Evolutionary conservation across 1,140 invertebrate genomes (phyloP).

Genomic region (Drosophila hydei): DNA sequence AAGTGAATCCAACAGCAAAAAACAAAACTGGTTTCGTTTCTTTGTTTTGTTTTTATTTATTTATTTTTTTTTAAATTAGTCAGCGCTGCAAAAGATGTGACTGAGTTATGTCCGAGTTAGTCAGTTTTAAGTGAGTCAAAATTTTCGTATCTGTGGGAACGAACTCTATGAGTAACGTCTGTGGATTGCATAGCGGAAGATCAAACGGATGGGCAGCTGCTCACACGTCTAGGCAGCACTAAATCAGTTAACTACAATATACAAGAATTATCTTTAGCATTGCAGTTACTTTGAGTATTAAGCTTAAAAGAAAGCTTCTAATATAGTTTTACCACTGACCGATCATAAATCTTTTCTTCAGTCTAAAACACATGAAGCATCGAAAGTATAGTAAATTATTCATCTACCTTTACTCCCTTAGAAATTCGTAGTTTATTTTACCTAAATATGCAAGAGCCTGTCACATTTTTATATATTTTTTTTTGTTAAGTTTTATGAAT

Average conservation of each 20-base stretch:
- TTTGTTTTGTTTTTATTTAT: neutral
- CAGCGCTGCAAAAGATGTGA: conserved; percentile 21
- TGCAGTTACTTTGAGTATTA: too few species aligned
- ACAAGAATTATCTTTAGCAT: too few species aligned
- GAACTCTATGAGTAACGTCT: conserved; percentile 28
- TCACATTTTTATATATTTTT: neutral
- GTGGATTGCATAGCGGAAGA: conserved; percentile 29
- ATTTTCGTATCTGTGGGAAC: conserved; percentile 23
- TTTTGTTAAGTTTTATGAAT: neutral
- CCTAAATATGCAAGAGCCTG: neutral
- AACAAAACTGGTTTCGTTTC: conserved; percentile 32
- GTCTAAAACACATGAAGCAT: too few species aligned
- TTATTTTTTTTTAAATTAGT: conserved; percentile 22
- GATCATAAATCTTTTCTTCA: too few species aligned
- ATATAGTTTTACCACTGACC: too few species aligned
- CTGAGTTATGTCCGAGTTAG: conserved; percentile 28
- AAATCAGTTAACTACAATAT: too few species aligned
- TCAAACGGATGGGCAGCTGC: neutral
- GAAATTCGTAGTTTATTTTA: too few species aligned
- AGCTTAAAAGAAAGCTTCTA: too few species aligned
- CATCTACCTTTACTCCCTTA: too few species aligned
- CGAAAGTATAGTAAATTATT: too few species aligned
- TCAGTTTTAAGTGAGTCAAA: conserved; percentile 33
- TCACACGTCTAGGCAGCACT: neutral
- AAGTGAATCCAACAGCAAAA: conserved; percentile 21